Evolutionary conservation across 2,113 vertebrate species (phyloP), one percentile per base, ranked within the genome.

Genomic region (Nothobranchius kuhntae): DNA sequence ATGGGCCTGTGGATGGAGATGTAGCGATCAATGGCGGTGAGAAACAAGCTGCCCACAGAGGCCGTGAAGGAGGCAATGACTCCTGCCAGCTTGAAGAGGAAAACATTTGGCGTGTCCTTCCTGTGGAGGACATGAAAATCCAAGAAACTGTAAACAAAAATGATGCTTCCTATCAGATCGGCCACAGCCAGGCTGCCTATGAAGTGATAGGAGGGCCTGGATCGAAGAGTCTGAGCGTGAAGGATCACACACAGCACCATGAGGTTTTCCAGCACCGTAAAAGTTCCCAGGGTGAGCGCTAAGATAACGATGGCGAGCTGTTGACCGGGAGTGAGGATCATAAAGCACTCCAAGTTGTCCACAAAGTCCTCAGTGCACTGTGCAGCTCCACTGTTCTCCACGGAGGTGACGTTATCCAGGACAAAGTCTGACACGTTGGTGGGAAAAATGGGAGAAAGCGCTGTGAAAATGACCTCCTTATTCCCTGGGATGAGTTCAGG

Each of bases 111-210:
- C 68, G 92, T 98, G 82, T 99, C 98, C 86, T 98, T 99, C 60
- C 96, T 92, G 90, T 98, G 96, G 83, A 99, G 95, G 82, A 99
- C 95, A 3, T 99, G 98, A 78, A 99, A 99, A 90, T 99, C 97
- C 56, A 99, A 93, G 83, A 99, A 99, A 84, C 98, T 99, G 89
- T 99, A 99, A 82, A 99, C 98, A 58, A 99, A 99, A 78, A 99
- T 99, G 76, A 99, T 96, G 0, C 98, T 99, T 71, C 97, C 97
- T 45, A 99, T 92, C 21, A 99, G 94, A 80, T 99, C 98, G 0
- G 98, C 97, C 81, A 98, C 94, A 0, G 98, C 97, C 93, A 99
- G 88, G 89, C 98, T 99, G 78, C 96, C 95, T 0, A 99, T 98
- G 92, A 99, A 99, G 89, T 98, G 96, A 83, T 99, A 99, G 12